These are phyloP conservation scores for Caenorhabditis afra DNA, from an alignment of 2,888 invertebrate species.

Conservation along the genomic window DNA sequence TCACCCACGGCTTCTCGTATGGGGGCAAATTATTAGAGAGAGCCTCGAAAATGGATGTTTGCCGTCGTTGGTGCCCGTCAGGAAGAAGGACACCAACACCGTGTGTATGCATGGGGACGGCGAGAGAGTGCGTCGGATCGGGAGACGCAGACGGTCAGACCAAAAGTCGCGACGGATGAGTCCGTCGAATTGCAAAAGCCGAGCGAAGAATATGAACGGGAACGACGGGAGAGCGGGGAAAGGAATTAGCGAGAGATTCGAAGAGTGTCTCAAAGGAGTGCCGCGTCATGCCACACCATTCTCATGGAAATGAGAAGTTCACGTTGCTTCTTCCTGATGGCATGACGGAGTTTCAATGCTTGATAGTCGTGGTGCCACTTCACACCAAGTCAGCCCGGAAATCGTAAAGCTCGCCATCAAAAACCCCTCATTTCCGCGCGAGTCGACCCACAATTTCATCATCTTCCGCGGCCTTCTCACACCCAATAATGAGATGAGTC, in stretches of 20 bases:
- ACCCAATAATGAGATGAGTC: slow-evolving; percentile 60
- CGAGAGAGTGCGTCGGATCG: slow-evolving; percentile 20
- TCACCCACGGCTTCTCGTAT: slow-evolving; percentile 38
- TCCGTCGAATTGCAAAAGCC: slow-evolving; percentile 35
- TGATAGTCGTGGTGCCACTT: no score
- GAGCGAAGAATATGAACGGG: slow-evolving; percentile 14
- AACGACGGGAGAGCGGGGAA: no score
- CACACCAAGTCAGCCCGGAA: no score
- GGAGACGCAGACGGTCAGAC: slow-evolving; percentile 36
- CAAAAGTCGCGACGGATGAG: slow-evolving; percentile 45
- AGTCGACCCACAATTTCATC: slow-evolving; percentile 54
- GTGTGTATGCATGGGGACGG: slow-evolving; percentile 53
- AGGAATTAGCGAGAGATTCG: no score
- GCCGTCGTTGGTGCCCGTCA: slow-evolving; percentile 37
- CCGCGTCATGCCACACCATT: no score
- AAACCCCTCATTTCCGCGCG: slow-evolving; percentile 22
- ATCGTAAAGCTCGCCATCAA: slow-evolving; percentile 38
- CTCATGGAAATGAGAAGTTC: no score
- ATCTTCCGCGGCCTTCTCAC: slow-evolving; percentile 36
- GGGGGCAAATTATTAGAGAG: slow-evolving; percentile 49
- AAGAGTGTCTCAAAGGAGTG: no score
- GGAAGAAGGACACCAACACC: slow-evolving; percentile 55
- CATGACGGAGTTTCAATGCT: no score
- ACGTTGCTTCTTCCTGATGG: no score
- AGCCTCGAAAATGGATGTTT: slow-evolving; percentile 52